Evolutionary conservation across 2,113 vertebrate genomes (phyloP).

Genomic region (Theropithecus gelada): DNA sequence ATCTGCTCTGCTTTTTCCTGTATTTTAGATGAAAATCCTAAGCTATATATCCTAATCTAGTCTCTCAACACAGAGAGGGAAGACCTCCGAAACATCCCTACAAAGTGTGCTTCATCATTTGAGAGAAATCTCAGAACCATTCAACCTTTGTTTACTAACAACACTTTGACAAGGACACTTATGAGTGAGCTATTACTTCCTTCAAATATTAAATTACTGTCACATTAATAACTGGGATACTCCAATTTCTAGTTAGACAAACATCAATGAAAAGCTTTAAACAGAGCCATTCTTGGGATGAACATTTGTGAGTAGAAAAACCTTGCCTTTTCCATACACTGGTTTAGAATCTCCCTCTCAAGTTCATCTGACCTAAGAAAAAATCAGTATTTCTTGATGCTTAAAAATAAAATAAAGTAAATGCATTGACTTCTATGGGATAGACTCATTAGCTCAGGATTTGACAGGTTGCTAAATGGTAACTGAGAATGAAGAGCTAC

Average conservation of each 20-base stretch:
- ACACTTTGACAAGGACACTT: constrained; percentile 16
- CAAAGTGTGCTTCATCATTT: no score
- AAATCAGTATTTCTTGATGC: neutral
- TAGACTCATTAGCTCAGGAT: constrained; percentile 81
- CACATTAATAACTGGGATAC: neutral
- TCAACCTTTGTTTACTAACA: neutral
- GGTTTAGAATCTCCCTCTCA: constrained; percentile 13
- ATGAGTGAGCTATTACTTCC: neutral
- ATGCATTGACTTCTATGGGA: constrained; percentile 67
- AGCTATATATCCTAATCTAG: neutral
- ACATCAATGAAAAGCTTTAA: neutral
- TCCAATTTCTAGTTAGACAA: neutral
- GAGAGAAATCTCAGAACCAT: no score
- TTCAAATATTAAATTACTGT: neutral
- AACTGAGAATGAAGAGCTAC: constrained; percentile 82
- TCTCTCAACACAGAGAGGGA: no score
- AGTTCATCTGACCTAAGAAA: constrained; percentile 1
- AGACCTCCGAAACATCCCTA: no score
- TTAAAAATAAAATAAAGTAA: constrained; percentile 76
- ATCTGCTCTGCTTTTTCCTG: neutral
- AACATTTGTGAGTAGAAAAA: neutral
- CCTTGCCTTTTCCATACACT: neutral
- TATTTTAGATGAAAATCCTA: neutral
- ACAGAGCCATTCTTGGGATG: neutral
- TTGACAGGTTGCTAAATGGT: constrained; percentile 88